A percentile compares a stretch with the other conserved stretches of the same genome.
Conservation (phyloP, 2,797 vertebrate genomes). For the Sebastes wilsoni region DNA sequence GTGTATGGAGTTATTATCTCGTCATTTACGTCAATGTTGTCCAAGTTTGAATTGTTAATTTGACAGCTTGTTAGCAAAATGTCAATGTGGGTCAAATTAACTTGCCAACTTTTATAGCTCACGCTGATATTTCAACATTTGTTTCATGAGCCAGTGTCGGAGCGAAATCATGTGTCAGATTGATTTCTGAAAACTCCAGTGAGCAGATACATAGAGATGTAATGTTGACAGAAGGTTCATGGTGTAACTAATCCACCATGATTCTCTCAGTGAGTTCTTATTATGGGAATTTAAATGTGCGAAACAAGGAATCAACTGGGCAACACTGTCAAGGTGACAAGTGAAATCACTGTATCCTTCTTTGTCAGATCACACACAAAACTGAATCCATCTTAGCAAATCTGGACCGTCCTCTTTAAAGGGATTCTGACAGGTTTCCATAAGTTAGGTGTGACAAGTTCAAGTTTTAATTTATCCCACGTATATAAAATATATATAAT, state of each 20-base stretch:
- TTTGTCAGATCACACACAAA: not conserved
- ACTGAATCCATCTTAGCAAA: not conserved
- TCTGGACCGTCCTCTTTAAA: not conserved
- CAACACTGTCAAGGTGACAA: not conserved
- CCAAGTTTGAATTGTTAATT: not conserved
- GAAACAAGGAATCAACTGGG: not conserved
- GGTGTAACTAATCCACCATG: not conserved
- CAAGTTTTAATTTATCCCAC: not conserved
- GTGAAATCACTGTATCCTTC: not conserved
- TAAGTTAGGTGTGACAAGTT: not conserved
- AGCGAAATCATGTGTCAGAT: not conserved
- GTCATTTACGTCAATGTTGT: not conserved
- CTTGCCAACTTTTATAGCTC: not conserved
- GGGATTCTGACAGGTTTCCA: not conserved
- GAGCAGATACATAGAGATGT: not conserved
- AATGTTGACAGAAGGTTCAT: not conserved
- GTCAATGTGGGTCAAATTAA: not conserved
- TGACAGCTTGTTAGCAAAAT: not conserved
- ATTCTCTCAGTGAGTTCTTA: not conserved
- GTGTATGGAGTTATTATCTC: not conserved
- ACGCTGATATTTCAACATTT: not conserved
- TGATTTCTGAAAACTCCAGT: not conserved
- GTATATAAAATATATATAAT: not conserved
- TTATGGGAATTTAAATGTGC: not conserved
- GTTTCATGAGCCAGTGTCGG: not conserved